Base-by-base conservation (phyloP, 35 echinoderm and acorn worm genomes). In the Eucidaris tribuloides region DNA sequence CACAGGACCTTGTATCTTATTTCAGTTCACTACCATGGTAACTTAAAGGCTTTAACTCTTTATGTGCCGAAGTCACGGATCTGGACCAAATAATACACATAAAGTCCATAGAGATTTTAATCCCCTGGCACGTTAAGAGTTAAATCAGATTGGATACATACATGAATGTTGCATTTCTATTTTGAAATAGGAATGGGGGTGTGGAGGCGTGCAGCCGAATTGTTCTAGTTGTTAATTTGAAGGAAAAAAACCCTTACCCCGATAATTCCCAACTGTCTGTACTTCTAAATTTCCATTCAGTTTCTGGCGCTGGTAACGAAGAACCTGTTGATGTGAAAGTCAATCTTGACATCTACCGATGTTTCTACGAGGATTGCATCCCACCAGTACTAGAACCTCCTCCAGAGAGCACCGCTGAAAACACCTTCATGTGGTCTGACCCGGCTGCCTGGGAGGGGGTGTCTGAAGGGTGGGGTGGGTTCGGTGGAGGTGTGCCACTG, bases 351-450 rank as follows among this genome's bases (percentile, higher is more conserved):
- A 66, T 88, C 5, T 93, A 66, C 42, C 79, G 80, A 23, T 93
- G 91, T 48, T 88, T 76, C 85, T 88, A 81, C 45, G 48, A 83
- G 5, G 72, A 88, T 43, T 93, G 85, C 50, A 77, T 79, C 25
- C 48, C 58, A 9, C 70, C 85, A 27, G 79, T 83, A 5, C 91
- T 85, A 15, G 37, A 81, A 58, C 41, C 80, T 6, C 85, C 85
- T 3, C 85, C 76, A 27, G 68, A 72, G 14, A 55, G 54, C 27
- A 45, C 56, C 17, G 85, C 85, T 24, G 85, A 78, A 11, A 71
- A 93, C n/a, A 24, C 70, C 28, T 31, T 58, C 17, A 20, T 43
- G 0, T 93, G 91, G 91, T 93, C 91, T 13, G 22, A 82, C 17
- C 35, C 32, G 5, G 31, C 24, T 0, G 24, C 91, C 3, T 93